phyloP scores from a whole-genome alignment of 2,797 vertebrate species.

The Muscicapa comitata region DNA sequence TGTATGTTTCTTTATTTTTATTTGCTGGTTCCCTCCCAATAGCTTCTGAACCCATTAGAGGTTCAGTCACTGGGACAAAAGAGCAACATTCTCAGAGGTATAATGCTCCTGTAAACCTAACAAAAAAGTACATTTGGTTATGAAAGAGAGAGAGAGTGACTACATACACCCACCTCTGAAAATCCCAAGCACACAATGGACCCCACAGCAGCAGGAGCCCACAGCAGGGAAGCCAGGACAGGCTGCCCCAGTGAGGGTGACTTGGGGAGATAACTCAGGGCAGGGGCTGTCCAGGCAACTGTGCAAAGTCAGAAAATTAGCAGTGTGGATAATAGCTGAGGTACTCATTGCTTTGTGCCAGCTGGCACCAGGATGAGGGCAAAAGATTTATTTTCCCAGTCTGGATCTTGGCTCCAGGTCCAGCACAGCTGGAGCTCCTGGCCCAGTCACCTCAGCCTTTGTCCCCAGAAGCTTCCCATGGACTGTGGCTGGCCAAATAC shows the following conservation, averaged over 20 bases:
- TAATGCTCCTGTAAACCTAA: neutral
- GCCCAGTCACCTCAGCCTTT: neutral
- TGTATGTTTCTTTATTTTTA: neutral
- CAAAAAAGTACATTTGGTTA: neutral
- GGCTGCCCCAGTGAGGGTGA: neutral
- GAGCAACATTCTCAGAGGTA: neutral
- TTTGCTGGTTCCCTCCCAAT: neutral
- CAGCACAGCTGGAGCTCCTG: neutral
- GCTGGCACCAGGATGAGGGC: neutral
- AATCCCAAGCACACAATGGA: neutral
- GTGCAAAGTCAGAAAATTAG: neutral
- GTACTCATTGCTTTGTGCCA: neutral
- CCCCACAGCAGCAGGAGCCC: neutral
- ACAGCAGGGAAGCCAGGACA: accelerated
- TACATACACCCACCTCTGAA: neutral
- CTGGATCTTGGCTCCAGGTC: neutral
- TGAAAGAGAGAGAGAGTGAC: neutral
- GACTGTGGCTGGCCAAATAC: neutral
- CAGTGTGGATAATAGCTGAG: neutral
- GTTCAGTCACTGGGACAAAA: constrained; percentile 1
- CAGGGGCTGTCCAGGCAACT: neutral
- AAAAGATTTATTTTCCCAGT: neutral
- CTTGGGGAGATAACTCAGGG: accelerated
- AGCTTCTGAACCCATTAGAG: neutral
- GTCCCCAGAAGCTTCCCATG: neutral